Conservation (phyloP, 2,113 vertebrate genomes). For the Azemiops feae region DNA sequence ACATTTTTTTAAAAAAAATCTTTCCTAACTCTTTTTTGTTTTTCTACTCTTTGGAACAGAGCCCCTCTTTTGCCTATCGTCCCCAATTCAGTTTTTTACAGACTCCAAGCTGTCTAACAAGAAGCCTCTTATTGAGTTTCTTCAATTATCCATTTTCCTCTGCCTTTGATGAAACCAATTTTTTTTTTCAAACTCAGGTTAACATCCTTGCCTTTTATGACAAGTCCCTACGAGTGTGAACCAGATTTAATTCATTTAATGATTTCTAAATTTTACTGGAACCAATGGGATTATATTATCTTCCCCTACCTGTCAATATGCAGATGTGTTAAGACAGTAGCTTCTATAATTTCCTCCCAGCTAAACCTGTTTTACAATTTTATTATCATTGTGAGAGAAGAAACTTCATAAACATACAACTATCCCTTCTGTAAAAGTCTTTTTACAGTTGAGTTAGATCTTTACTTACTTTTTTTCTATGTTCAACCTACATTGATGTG, state of each 20-base stretch:
- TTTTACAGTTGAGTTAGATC: background rate
- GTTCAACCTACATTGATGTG: background rate
- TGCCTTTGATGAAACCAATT: background rate
- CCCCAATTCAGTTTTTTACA: background rate
- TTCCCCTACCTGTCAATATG: background rate
- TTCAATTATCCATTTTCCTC: background rate
- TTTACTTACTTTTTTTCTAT: background rate
- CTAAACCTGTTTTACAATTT: background rate
- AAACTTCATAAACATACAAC: background rate
- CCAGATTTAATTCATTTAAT: background rate
- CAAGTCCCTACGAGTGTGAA: background rate
- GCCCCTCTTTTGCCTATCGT: background rate
- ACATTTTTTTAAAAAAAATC: background rate
- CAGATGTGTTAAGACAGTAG: background rate
- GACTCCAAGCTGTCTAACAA: background rate
- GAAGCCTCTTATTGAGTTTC: background rate
- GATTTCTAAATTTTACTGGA: background rate
- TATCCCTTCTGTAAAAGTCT: background rate
- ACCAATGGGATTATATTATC: background rate
- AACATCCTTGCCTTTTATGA: background rate
- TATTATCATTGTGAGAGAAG: background rate
- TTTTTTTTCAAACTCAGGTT: background rate
- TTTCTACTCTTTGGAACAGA: background rate
- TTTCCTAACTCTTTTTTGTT: background rate
- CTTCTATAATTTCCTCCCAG: background rate